Base-by-base conservation (phyloP, 37 sponge, comb jelly and placozoan species). In the Dysidea cf. avara region DNA sequence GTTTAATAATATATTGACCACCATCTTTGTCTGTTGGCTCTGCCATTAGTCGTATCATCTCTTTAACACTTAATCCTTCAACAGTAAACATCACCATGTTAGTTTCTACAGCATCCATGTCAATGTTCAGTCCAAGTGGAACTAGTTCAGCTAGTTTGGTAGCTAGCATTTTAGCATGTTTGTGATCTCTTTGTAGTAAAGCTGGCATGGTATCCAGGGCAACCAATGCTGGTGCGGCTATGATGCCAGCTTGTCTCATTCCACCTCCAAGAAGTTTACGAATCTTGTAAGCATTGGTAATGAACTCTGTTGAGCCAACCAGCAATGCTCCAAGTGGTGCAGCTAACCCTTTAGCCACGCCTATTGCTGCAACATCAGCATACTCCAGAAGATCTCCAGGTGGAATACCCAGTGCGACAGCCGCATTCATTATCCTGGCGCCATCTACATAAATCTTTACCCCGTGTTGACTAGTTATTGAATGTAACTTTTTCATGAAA, bases 201-300 rank as follows among this genome's bases (percentile, higher is more conserved):
- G 33, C 51, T 6, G 48, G 18, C 66, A 81, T 78, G 26, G 53
- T 56, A 24, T 86, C 80, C 60, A 91, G 59, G 18, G 83, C 87
- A 17, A 81, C 63, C 11, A 91, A 21, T 0, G 80, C 92, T 51
- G 87, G 71, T 21, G 92, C 92, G 64, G 92, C 92, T 1, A 91
- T n/a, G 24, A 91, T 72, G 0, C 92, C 92, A 49, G 60, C 69
- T 63, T 91, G 92, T 14, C 87, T 43, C 87, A 86, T 78, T 0
- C 92, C 92, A 6, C 92, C 92, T 1, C 92, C 92, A 3, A 91
- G 83, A 20, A 68, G 56, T 56, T 91, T 91, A 2, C 92, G 74
- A n/a, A 82, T 16, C 29, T 69, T 53, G 14, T 31, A 62, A 29
- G 85, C 82, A 17, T 22, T 32, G 22, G 14, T 35, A 39, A 91